Conservation (phyloP, 2,797 vertebrate species). For the Aythya fuligula region DNA sequence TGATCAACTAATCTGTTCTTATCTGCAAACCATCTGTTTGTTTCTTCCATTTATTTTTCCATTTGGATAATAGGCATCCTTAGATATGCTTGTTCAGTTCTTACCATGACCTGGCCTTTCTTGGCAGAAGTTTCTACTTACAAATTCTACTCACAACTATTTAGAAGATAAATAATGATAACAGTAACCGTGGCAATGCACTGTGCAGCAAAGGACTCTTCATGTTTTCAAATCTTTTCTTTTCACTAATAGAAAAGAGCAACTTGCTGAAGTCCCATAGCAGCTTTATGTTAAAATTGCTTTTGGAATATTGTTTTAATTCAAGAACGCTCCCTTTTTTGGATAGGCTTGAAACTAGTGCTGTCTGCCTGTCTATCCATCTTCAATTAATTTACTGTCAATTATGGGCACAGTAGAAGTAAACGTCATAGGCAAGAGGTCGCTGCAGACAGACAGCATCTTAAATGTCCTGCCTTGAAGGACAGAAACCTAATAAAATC, state of each 20-base stretch:
- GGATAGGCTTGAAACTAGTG: neutral
- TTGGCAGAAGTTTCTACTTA: neutral
- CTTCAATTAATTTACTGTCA: conserved; percentile 13
- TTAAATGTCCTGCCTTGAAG: conserved; percentile 9
- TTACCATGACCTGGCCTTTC: neutral
- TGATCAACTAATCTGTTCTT: neutral
- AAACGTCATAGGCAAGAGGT: conserved; percentile 9
- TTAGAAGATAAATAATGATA: neutral
- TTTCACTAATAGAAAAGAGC: neutral
- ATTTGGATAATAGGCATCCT: neutral
- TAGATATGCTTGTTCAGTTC: neutral
- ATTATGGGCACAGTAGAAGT: neutral
- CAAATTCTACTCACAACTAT: neutral
- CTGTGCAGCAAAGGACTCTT: neutral
- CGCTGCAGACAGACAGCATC: neutral
- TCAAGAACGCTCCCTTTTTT: neutral
- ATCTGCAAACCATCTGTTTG: neutral
- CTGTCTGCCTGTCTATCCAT: neutral
- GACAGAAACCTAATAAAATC: conserved; percentile 8
- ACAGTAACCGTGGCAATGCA: neutral
- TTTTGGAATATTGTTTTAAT: neutral
- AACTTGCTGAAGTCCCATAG: neutral
- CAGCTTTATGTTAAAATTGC: neutral
- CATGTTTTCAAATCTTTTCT: neutral
- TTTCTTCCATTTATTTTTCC: neutral